Evolutionary conservation across 1,140 invertebrate species (phyloP).

Genomic region (Drosophila dunni): DNA sequence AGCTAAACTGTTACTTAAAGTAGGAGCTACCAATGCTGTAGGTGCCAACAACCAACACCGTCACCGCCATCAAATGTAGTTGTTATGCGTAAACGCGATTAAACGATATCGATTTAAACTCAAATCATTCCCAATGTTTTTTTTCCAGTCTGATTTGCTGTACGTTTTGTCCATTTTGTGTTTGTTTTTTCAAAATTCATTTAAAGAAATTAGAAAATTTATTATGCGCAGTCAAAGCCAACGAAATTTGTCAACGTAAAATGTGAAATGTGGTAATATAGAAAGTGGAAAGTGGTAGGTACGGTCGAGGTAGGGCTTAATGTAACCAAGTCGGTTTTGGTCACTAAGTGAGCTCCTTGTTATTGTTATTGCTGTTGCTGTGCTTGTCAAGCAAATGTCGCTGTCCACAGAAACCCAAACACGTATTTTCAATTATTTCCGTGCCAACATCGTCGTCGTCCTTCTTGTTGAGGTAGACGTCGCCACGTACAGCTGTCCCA

Average conservation of each 20-base stretch:
- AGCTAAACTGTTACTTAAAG: too few species aligned
- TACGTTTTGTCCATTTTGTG: too few species aligned
- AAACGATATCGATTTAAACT: not conserved
- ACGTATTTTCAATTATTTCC: conserved; percentile 84
- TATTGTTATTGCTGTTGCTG: conserved; percentile 32
- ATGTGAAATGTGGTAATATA: not conserved
- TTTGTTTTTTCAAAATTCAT: conserved; percentile 68
- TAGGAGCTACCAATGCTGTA: too few species aligned
- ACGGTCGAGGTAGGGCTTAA: not conserved
- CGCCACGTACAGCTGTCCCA: conserved; percentile 35
- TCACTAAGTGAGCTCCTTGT: conserved; percentile 45
- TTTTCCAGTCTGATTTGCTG: not conserved
- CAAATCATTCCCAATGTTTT: too few species aligned
- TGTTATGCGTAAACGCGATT: not conserved
- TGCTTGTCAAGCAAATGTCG: conserved; percentile 64
- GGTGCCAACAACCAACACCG: too few species aligned
- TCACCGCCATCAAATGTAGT: not conserved
- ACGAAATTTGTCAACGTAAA: conserved; percentile 69
- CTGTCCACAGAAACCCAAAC: conserved; percentile 79
- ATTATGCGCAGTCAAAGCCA: conserved; percentile 69
- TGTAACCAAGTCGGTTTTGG: conserved; percentile 34
- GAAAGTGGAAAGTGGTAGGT: not conserved
- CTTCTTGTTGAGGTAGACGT: conserved; percentile 49
- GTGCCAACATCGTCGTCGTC: conserved; percentile 69
- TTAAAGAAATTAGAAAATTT: conserved; percentile 77